Evolutionary conservation across 2,113 vertebrate species (phyloP).

Genomic region (Tragelaphus imberbis): DNA sequence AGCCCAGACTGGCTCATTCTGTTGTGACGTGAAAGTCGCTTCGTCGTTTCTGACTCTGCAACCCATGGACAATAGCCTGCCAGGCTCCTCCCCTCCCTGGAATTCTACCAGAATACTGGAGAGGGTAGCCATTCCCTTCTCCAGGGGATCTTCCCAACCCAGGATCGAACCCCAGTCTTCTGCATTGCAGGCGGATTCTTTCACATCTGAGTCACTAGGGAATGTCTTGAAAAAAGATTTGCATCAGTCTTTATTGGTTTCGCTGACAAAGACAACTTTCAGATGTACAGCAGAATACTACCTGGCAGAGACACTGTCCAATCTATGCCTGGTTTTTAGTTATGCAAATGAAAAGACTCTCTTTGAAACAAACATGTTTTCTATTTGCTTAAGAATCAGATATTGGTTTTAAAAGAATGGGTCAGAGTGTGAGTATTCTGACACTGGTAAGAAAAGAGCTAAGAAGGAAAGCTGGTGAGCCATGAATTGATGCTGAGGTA

Average conservation of each 20-base stretch:
- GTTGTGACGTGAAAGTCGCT: background rate
- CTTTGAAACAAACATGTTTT: background rate
- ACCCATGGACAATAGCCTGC: background rate
- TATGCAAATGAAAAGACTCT: background rate
- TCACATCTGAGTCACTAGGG: background rate
- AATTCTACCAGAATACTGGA: background rate
- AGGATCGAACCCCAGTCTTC: background rate
- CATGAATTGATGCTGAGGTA: background rate
- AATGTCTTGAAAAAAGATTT: background rate
- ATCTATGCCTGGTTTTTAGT: background rate
- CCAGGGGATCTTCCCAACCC: background rate
- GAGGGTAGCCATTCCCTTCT: background rate
- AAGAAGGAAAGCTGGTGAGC: background rate
- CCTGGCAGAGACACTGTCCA: background rate
- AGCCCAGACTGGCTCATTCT: background rate
- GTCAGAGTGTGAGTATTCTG: background rate
- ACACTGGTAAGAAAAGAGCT: background rate
- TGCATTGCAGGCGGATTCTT: background rate
- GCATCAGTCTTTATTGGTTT: background rate
- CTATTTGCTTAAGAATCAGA: background rate
- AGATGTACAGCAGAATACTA: background rate
- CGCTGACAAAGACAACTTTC: background rate
- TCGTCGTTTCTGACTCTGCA: background rate
- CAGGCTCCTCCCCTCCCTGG: background rate
- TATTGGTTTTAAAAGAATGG: background rate